Conservation (phyloP, 2,113 vertebrate species). For the Pseudorasbora parva region DNA sequence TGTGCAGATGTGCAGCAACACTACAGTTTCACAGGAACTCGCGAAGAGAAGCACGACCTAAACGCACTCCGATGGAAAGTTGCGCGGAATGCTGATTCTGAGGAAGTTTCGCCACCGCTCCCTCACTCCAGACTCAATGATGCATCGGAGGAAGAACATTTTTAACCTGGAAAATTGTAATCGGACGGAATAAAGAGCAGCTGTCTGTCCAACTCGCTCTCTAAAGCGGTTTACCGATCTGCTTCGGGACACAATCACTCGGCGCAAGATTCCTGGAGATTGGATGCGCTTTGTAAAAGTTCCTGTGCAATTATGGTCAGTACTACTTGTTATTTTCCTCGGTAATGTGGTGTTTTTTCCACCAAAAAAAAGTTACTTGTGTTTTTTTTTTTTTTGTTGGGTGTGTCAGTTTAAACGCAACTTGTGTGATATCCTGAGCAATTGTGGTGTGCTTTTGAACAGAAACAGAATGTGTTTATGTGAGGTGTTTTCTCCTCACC, state of each 20-base stretch:
- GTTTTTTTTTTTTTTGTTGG: background rate
- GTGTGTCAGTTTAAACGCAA: background rate
- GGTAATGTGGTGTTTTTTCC: background rate
- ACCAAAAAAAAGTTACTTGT: too few relatives aligned
- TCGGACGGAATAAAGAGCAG: background rate
- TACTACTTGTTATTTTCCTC: constrained; percentile 38
- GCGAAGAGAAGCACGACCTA: constrained; percentile 59
- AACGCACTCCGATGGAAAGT: constrained; percentile 63
- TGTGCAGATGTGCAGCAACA: background rate
- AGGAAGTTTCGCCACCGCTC: constrained; percentile 53
- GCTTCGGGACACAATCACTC: constrained; percentile 24
- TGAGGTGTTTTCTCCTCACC: constrained; percentile 43
- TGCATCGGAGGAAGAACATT: constrained; percentile 33
- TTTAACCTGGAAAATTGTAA: constrained; percentile 42
- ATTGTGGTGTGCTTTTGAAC: background rate
- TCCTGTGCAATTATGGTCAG: constrained; percentile 72
- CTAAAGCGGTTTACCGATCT: background rate
- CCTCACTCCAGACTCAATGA: constrained; percentile 53
- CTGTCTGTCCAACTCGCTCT: background rate
- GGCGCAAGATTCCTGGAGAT: constrained; percentile 49
- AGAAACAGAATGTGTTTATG: background rate
- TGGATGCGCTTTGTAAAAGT: constrained; percentile 37
- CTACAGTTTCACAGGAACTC: background rate
- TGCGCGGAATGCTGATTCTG: constrained; percentile 59
- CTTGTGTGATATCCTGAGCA: too few relatives aligned